Evolutionary conservation across 2,797 vertebrate genomes (phyloP).

Genomic region (Hipposideros larvatus): DNA sequence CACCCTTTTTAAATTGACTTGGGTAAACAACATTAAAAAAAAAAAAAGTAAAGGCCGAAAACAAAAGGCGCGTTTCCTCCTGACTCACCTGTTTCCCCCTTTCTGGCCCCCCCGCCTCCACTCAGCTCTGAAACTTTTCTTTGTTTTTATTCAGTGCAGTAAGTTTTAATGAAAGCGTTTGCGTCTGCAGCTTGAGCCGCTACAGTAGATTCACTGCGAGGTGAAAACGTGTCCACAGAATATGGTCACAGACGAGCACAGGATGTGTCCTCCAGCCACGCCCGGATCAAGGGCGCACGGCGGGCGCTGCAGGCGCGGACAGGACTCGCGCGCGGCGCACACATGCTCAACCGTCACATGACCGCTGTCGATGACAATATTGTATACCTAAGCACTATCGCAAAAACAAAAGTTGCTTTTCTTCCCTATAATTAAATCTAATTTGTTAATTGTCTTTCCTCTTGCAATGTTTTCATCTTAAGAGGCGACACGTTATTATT

Average conservation of each 20-base stretch:
- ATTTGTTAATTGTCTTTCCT: slow-evolving; percentile 85
- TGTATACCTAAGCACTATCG: slow-evolving; percentile 72
- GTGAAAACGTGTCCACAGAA: neutral
- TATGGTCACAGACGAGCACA: slow-evolving; percentile 20
- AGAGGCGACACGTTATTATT: slow-evolving; percentile 81
- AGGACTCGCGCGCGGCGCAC: neutral
- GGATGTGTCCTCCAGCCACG: neutral
- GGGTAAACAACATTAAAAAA: slow-evolving; percentile 36
- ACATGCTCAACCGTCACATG: neutral
- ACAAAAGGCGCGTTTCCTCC: neutral
- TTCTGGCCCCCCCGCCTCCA: neutral
- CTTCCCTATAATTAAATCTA: slow-evolving; percentile 82
- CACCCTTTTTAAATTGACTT: slow-evolving; percentile 53
- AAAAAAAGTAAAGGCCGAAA: neutral
- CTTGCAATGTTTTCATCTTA: slow-evolving; percentile 76
- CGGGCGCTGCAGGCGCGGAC: neutral
- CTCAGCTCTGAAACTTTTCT: slow-evolving; percentile 76
- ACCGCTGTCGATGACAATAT: neutral
- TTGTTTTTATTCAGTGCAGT: slow-evolving; percentile 65
- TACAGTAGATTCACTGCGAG: neutral
- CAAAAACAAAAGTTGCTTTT: slow-evolving; percentile 78
- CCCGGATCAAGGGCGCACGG: neutral
- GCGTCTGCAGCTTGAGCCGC: neutral
- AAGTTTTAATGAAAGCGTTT: slow-evolving; percentile 4
- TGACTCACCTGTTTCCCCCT: neutral